Conservation (phyloP, 2,113 vertebrate species). For the Diphyllodes magnificus region DNA sequence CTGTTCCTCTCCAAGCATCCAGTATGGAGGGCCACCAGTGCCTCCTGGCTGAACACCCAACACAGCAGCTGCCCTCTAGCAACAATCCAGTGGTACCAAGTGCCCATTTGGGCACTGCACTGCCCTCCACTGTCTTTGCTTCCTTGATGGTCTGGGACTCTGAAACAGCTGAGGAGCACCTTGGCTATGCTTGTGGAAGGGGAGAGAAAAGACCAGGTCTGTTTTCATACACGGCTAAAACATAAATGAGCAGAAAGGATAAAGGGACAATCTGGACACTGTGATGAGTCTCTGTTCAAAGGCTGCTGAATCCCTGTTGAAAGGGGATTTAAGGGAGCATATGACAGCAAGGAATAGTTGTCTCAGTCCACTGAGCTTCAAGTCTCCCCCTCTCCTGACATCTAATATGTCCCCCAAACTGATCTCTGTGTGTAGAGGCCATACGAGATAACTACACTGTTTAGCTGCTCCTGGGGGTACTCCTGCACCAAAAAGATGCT, state of each 20-base stretch:
- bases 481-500: neutral
- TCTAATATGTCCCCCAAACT: neutral
- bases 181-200: neutral
- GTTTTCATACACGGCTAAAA: neutral
- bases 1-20: neutral
- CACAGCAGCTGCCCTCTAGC: neutral
- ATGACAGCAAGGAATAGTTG: neutral
- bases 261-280: neutral
- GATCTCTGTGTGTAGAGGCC: neutral
- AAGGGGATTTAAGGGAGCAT: neutral
- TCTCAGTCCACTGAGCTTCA: neutral
- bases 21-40: neutral
- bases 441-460: neutral
- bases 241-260: neutral
- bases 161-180: neutral
- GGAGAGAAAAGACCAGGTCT: neutral
- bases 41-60: neutral
- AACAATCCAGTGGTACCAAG: neutral
- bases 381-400: neutral
- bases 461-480: neutral
- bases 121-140: neutral
- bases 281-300: neutral
- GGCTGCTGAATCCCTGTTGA: neutral
- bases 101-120: neutral
- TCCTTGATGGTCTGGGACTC: neutral